phyloP scores from a whole-genome alignment of 2,113 vertebrate species.

The Uria aalge region DNA sequence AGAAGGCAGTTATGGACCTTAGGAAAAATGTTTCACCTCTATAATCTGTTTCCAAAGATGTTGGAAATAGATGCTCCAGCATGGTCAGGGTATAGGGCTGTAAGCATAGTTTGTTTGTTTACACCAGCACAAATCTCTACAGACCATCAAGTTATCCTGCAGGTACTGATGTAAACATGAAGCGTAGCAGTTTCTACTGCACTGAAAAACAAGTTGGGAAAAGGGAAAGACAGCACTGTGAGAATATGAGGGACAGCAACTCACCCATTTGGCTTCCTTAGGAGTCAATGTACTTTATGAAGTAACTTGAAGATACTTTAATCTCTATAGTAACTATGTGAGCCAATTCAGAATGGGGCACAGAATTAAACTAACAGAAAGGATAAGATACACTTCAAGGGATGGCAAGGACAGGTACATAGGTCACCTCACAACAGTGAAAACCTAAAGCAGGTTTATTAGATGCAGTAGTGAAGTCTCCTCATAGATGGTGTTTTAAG shows the following conservation, averaged over 20 bases:
- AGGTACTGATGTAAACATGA: not conserved
- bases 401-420: not conserved
- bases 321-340: not conserved
- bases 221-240: not conserved
- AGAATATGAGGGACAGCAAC: not conserved
- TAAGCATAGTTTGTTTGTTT: not conserved
- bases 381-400: not conserved
- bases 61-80: not conserved
- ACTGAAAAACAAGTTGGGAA: not conserved
- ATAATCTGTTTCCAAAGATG: not conserved
- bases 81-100: not conserved
- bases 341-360: not conserved
- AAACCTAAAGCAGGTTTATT: not conserved
- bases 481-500: not conserved
- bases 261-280: not conserved
- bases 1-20: not conserved
- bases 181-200: not conserved
- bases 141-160: not conserved
- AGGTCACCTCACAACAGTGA: not conserved
- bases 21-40: not conserved
- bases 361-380: not conserved
- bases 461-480: not conserved
- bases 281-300: not conserved
- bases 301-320: not conserved
- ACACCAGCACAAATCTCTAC: not conserved